Percentiles rank a stretch among this genome's conserved stretches.
Conservation (phyloP, 2,888 invertebrate species). For the Microchrysa polita region DNA sequence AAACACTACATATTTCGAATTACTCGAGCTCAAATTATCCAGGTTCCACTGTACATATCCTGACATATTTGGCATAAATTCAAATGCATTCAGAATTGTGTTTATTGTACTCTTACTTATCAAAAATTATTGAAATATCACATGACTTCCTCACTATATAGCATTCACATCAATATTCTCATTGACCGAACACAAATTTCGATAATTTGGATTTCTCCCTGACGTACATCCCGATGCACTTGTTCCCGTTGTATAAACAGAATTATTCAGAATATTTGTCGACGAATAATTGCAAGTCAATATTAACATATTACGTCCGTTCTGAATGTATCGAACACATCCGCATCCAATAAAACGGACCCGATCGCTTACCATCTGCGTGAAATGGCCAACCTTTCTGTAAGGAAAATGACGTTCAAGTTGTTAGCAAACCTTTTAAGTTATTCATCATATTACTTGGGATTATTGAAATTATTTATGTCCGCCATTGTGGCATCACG, state of each 20-base stretch:
- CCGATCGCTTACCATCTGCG: conserved; percentile 28
- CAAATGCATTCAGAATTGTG: no score
- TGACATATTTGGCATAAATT: no score
- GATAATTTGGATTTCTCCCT: conserved; percentile 17
- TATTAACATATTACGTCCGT: conserved; percentile 18
- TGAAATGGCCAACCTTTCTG: conserved; percentile 33
- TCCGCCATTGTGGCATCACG: conserved; percentile 14
- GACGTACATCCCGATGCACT: conserved; percentile 25
- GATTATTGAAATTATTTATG: conserved; percentile 22
- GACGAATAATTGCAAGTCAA: conserved; percentile 28
- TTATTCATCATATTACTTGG: neutral
- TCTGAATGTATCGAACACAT: conserved; percentile 2
- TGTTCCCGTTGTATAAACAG: conserved; percentile 23
- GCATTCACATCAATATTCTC: conserved; percentile 14
- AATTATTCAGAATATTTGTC: conserved; percentile 15
- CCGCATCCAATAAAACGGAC: conserved; percentile 9
- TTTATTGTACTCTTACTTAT: no score
- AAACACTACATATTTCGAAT: no score
- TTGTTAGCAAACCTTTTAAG: no score
- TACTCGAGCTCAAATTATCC: no score
- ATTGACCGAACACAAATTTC: conserved; percentile 15
- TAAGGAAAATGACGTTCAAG: neutral
- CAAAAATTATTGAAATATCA: no score
- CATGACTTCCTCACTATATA: no score
- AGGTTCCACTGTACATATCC: no score